Percentiles rank a stretch among this genome's conserved stretches.
phyloP scores from a whole-genome alignment of 2,113 vertebrate genomes.

The Corapipo altera region DNA sequence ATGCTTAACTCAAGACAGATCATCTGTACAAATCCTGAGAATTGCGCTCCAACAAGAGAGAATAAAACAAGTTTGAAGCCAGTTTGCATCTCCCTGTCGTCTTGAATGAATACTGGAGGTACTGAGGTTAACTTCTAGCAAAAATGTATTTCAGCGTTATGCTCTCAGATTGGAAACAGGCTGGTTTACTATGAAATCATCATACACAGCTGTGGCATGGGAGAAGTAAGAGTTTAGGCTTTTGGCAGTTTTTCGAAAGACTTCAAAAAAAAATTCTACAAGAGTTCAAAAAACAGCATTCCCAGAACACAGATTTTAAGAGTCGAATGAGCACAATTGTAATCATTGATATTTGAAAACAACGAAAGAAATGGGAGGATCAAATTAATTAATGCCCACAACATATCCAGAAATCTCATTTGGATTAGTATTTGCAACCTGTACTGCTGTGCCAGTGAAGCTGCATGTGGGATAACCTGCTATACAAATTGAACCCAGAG shows the following conservation, averaged over 20 bases:
- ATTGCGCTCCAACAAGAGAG: background rate
- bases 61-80: background rate
- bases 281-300: background rate
- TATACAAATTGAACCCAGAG: background rate
- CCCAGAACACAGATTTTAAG: background rate
- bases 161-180: background rate
- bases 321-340: background rate
- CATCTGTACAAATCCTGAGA: background rate
- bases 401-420: background rate
- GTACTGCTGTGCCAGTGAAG: background rate
- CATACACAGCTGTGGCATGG: background rate
- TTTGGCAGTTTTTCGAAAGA: slow-evolving; percentile 50
- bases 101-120: background rate
- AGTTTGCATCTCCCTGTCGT: background rate
- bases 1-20: background rate
- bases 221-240: background rate
- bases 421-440: background rate
- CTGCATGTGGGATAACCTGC: background rate
- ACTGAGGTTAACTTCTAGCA: background rate
- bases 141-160: background rate
- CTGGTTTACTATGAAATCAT: slow-evolving; percentile 47
- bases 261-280: background rate
- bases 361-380: background rate
- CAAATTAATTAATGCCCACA: background rate
- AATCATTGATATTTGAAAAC: background rate